Percentiles rank a stretch among this genome's conserved stretches.
phyloP scores from a whole-genome alignment of 2,113 vertebrate species.

The Myotis brandtii region DNA sequence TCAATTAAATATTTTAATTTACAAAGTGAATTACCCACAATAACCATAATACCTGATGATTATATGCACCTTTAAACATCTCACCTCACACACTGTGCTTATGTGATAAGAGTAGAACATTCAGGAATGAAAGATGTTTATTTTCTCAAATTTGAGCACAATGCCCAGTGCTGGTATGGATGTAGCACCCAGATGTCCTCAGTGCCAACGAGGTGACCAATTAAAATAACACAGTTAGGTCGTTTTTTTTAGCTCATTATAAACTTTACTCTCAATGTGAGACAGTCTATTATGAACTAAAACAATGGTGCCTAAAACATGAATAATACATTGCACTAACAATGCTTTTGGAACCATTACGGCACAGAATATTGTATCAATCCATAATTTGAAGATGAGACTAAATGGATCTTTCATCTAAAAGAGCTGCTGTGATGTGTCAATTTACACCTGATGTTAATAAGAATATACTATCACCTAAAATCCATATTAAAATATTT shows the following conservation, averaged over 20 bases:
- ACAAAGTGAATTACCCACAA: background rate
- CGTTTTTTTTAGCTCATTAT: slow-evolving; percentile 43
- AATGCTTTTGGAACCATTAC: slow-evolving; percentile 47
- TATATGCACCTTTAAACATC: background rate
- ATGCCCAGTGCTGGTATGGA: background rate
- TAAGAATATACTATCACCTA: slow-evolving; percentile 63
- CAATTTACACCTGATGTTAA: slow-evolving; percentile 75
- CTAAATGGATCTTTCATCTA: slow-evolving; percentile 76
- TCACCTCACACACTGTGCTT: background rate
- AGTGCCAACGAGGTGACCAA: background rate
- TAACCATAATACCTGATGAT: background rate
- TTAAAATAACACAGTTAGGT: background rate
- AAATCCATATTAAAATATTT: slow-evolving; percentile 79
- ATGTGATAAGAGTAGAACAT: background rate
- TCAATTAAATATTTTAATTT: slow-evolving; percentile 23
- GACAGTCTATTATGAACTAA: slow-evolving; percentile 62
- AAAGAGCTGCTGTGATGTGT: slow-evolving; percentile 67
- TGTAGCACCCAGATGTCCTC: background rate
- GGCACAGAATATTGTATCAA: slow-evolving; percentile 68
- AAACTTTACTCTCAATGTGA: background rate
- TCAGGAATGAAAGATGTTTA: background rate
- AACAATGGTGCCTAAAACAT: slow-evolving; percentile 75
- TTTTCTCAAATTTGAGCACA: background rate
- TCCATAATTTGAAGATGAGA: slow-evolving; percentile 73
- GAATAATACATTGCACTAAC: slow-evolving; percentile 78